Percentiles rank a stretch among this genome's conserved stretches.
Evolutionary conservation across 2,888 invertebrate species (phyloP).

Genomic region (Cephus sareptanus): DNA sequence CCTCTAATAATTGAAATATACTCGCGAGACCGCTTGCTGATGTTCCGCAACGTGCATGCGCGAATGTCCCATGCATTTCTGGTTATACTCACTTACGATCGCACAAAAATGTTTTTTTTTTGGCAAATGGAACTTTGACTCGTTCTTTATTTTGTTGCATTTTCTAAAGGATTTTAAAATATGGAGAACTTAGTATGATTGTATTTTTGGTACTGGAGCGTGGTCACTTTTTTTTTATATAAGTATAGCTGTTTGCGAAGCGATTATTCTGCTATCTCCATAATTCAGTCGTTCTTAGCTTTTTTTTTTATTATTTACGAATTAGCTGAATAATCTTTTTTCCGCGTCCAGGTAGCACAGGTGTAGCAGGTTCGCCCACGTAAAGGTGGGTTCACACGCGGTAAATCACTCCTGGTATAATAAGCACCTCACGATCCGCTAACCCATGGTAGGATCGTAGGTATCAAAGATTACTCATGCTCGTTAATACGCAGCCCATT

Average conservation of each 20-base stretch:
- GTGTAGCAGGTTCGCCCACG: conserved; percentile 11
- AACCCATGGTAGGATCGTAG: not conserved
- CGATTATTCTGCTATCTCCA: not conserved
- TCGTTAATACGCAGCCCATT: not conserved
- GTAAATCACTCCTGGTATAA: conserved; percentile 15
- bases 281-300: not conserved
- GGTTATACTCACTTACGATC: not conserved
- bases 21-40: conserved; percentile 50
- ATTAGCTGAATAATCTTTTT: not conserved
- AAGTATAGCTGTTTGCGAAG: not conserved
- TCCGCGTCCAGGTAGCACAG: not conserved
- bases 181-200: not conserved
- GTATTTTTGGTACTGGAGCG: not conserved
- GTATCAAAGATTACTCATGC: not conserved
- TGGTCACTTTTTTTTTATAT: not conserved
- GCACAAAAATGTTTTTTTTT: not conserved
- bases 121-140: not conserved
- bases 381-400: conserved; percentile 21
- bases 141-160: not conserved
- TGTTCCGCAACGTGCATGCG: conserved; percentile 6
- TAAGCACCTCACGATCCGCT: not conserved
- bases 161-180: not conserved
- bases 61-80: not conserved
- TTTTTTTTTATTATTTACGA: not conserved
- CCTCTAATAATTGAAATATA: conserved; percentile 67